Evolutionary conservation across 2,888 invertebrate genomes (phyloP), one percentile per base, ranked within the genome.

Genomic region (Acrocera orbiculus): DNA sequence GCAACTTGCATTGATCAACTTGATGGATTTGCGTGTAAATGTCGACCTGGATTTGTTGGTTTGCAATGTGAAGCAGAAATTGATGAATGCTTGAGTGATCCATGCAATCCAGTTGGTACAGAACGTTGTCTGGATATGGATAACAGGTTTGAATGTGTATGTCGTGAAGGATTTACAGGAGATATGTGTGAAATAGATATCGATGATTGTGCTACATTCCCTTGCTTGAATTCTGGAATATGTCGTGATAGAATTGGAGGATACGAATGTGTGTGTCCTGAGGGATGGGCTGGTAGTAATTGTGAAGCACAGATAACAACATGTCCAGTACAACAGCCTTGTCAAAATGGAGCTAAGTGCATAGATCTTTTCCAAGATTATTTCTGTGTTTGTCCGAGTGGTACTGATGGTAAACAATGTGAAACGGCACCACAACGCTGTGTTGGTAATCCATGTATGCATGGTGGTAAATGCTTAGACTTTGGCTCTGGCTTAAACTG

Each of bases 381-480:
- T 38, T 61, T 61, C 56, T 61, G 61, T 32, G 60, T 60, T 7
- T 90, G 90, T 50, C 89, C 89, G 28, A 86, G 85, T 42, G 92
- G 93, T 46, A 93, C 92, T 1, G 92, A 92, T 51, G 95, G 93
- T 8, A 92, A 93, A 59, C 82, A 90, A 55, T 95, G 95, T 56
- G 92, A 93, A 62, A 89, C 89, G 0, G 90, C 93, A 0, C 93
- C 93, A 4, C 90, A 93, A 60, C 73, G 93, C 23, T 59, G 58
- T 33, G 58, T 59, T 22, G 59, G 58, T 1, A 54, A 59, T 37
- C 89, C 89, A 4, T 95, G 93, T 54, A 90, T 90, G 85, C 92
- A 95, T 50, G 86, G 82, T 28, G 93, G 93, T 33, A 80, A 80
- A 53, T 95, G 93, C 48, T 87, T 87, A 61, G 93, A 93, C 57